These are phyloP conservation scores for Bombus consobrinus DNA, from an alignment of 1,140 invertebrate species.

Conservation along the genomic window DNA sequence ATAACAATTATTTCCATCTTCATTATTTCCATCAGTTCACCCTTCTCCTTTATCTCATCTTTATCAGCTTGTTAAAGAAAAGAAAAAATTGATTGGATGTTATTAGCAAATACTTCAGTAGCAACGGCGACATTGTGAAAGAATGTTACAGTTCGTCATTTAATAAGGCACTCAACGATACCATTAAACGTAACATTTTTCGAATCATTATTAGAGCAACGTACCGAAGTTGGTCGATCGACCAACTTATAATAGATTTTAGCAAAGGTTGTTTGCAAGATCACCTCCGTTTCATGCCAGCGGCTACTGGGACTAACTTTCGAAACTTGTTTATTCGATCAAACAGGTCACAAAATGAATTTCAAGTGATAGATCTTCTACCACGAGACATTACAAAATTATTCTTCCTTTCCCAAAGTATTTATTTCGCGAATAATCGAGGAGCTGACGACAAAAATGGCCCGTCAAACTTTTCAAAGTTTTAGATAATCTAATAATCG, in stretches of 20 bases:
- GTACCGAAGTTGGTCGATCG: neutral
- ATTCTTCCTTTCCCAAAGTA: neutral
- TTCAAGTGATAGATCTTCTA: neutral
- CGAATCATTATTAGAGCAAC: neutral
- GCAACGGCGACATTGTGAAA: neutral
- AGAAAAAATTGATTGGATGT: neutral
- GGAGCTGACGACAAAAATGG: neutral
- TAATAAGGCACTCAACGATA: neutral
- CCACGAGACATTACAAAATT: no score
- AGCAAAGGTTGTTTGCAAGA: neutral
- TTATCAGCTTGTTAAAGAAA: neutral
- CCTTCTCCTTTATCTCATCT: no score
- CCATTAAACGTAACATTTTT: neutral
- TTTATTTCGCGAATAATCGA: neutral
- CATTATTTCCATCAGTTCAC: neutral
- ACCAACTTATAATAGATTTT: slow-evolving; percentile 19
- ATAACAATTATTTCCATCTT: neutral
- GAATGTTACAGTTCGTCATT: neutral
- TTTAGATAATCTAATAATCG: no score
- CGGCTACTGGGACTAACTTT: neutral
- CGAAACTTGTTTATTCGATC: neutral
- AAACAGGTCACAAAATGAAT: slow-evolving; percentile 2
- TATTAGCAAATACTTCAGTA: neutral
- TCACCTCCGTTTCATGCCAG: neutral
- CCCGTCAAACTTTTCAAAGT: no score